Conservation (phyloP, 2,113 vertebrate species). For the Sceloporus tristichus region DNA sequence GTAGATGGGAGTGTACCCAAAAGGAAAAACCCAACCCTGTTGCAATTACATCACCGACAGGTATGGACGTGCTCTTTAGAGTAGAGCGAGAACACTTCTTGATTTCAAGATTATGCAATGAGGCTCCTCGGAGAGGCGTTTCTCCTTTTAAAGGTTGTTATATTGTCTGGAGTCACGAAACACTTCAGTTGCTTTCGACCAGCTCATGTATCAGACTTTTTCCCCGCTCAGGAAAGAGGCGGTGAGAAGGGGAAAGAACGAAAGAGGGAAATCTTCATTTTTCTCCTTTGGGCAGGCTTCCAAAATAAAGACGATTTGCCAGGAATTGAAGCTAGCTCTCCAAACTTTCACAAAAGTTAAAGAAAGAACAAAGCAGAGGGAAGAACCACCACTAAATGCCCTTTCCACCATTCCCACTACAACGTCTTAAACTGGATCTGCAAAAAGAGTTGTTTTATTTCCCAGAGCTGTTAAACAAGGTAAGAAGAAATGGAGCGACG, state of each 20-base stretch:
- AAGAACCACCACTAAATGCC: background rate
- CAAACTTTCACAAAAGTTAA: constrained; percentile 50
- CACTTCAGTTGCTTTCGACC: constrained; percentile 25
- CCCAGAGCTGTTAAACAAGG: background rate
- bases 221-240: constrained; percentile 5
- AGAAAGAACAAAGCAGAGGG: constrained; percentile 12
- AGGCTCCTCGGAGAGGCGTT: constrained; percentile 64
- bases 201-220: constrained; percentile 3
- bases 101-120: constrained; percentile 74
- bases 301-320: constrained; percentile 67
- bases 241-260: background rate
- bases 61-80: constrained; percentile 76
- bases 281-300: constrained; percentile 60
- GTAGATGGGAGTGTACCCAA: constrained; percentile 21
- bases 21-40: constrained; percentile 19
- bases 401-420: background rate
- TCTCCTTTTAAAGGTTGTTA: constrained; percentile 60
- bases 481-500: background rate
- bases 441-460: background rate
- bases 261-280: constrained; percentile 40
- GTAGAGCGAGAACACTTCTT: constrained; percentile 54
- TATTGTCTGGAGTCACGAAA: constrained; percentile 63
- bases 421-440: background rate
- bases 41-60: constrained; percentile 72
- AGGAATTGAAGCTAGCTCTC: constrained; percentile 53